A percentile compares a stretch with the other conserved stretches of the same genome.
These are phyloP conservation scores for Acrossocheilus fasciatus DNA, from an alignment of 2,797 vertebrate genomes.

Conservation along the genomic window DNA sequence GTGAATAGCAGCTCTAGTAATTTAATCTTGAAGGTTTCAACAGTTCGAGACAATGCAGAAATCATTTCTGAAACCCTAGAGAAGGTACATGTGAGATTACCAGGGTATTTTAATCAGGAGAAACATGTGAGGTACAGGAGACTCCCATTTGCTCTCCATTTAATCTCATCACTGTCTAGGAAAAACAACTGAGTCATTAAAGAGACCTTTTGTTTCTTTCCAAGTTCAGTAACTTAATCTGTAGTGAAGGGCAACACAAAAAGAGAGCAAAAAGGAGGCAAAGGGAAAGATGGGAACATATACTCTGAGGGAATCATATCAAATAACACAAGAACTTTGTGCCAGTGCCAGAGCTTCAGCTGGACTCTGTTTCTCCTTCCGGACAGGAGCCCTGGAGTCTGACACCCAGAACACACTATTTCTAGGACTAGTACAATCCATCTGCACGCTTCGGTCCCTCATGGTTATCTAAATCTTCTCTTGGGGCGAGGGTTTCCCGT, in stretches of 20 bases:
- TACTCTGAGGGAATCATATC: background rate
- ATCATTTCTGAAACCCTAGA: background rate
- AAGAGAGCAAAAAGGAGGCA: conserved; percentile 1
- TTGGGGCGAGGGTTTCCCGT: conserved; percentile 66
- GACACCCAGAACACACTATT: conserved; percentile 52
- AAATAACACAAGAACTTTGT: conserved; percentile 17
- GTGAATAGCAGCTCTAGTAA: background rate
- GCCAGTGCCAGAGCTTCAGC: conserved; percentile 20
- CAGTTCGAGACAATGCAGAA: background rate
- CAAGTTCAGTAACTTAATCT: conserved; percentile 2
- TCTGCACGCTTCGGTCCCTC: conserved; percentile 63
- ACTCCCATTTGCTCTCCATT: background rate
- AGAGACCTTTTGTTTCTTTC: background rate
- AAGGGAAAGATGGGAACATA: background rate
- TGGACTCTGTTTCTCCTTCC: conserved; percentile 21
- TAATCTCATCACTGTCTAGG: conserved; percentile 4
- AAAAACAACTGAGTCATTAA: background rate
- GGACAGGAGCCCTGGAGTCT: conserved; percentile 28
- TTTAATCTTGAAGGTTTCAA: background rate
- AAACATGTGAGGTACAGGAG: background rate
- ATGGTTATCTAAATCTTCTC: conserved; percentile 61
- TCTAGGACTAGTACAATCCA: conserved; percentile 45
- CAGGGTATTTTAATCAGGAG: background rate
- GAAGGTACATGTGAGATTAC: background rate
- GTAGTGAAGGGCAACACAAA: background rate